A percentile compares a stretch with the other conserved stretches of the same genome.
phyloP scores from a whole-genome alignment of 2,113 vertebrate genomes.

The Amblyornis subalaris region DNA sequence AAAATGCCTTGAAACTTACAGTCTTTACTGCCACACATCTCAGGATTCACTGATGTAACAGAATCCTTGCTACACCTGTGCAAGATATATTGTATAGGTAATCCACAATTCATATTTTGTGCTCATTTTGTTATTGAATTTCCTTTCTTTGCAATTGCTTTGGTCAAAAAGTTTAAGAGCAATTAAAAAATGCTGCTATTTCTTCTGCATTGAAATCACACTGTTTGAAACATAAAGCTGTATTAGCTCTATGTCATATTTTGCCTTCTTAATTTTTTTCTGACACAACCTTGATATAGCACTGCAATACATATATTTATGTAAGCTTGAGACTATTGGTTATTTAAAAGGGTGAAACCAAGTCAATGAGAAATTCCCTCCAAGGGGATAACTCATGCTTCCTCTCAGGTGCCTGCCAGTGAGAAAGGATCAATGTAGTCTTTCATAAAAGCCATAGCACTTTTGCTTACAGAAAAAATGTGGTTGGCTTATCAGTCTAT shows the following conservation, averaged over 20 bases:
- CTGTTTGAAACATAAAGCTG: background rate
- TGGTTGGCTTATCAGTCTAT: background rate
- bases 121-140: background rate
- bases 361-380: background rate
- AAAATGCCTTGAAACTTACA: background rate
- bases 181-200: background rate
- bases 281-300: background rate
- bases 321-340: background rate
- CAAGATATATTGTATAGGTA: background rate
- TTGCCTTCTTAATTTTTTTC: background rate
- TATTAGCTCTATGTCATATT: background rate
- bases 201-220: background rate
- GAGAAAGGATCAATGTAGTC: background rate
- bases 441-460: background rate
- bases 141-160: background rate
- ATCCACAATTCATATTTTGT: background rate
- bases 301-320: background rate
- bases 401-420: background rate
- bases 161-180: background rate
- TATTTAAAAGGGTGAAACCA: background rate
- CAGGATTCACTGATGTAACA: background rate
- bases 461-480: background rate
- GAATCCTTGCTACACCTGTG: background rate
- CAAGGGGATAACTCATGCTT: background rate
- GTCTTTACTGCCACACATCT: background rate